Percentiles rank a stretch among this genome's conserved stretches.
phyloP scores from a whole-genome alignment of 2,113 vertebrate genomes.

The Limanda limanda region DNA sequence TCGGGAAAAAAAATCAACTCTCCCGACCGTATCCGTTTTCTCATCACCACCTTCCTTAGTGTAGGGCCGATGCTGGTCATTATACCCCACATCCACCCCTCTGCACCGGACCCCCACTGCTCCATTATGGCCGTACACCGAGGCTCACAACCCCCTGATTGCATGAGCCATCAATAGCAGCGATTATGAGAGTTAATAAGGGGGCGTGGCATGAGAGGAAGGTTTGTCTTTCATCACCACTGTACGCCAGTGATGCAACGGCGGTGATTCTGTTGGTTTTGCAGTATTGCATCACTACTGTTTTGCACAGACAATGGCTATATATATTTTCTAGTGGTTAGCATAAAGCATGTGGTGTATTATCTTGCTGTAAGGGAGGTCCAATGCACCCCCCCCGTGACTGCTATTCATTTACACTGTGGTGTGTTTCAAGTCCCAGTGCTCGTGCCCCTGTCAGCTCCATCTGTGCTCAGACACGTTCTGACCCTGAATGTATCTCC shows the following conservation, averaged over 20 bases:
- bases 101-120: conserved; percentile 58
- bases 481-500: conserved; percentile 47
- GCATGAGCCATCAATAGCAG: conserved; percentile 60
- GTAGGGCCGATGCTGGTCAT: conserved; percentile 57
- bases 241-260: conserved; percentile 50
- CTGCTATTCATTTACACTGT: conserved; percentile 52
- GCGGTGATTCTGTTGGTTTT: conserved; percentile 23
- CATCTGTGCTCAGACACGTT: conserved; percentile 59
- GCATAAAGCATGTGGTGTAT: conserved; percentile 36
- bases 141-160: conserved; percentile 62
- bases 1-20: conserved; percentile 64
- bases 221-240: conserved; percentile 49
- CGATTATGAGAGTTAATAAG: conserved; percentile 75
- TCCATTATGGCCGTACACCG: conserved; percentile 54
- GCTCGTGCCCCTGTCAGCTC: conserved; percentile 56
- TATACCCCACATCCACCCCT: conserved; percentile 53
- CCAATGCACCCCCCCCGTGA: conserved; percentile 35
- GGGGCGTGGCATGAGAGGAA: conserved; percentile 35
- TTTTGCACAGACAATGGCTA: conserved; percentile 24
- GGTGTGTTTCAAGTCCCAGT: conserved; percentile 32
- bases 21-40: conserved; percentile 58
- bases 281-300: conserved; percentile 51
- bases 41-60: conserved; percentile 56
- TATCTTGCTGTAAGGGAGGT: conserved; percentile 31
- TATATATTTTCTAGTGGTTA: conserved; percentile 20